Evolutionary conservation across 1,140 invertebrate species (phyloP).

Genomic region (Lepidurus couesii): DNA sequence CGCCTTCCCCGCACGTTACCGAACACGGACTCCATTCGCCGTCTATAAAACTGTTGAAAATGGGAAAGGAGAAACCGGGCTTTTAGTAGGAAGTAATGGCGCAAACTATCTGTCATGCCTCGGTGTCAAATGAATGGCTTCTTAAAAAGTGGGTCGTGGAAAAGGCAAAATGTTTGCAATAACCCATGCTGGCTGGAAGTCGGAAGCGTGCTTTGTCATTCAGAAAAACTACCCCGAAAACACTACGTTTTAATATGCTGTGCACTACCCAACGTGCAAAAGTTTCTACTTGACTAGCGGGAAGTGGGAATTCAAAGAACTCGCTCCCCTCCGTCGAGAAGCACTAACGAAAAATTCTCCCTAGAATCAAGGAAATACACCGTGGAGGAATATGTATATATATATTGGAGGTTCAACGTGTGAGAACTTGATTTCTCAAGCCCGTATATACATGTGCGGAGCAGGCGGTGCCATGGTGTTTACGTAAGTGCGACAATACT

Average conservation of each 20-base stretch:
- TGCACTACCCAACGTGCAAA: constrained; percentile 21
- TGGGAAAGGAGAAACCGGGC: not conserved
- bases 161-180: constrained; percentile 10
- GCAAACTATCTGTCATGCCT: not conserved
- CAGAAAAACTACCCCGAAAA: not conserved
- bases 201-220: not conserved
- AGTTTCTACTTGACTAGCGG: not conserved
- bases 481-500: constrained; percentile 25
- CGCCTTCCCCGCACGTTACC: constrained; percentile 80
- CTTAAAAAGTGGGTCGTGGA: not conserved
- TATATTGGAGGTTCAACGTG: not conserved
- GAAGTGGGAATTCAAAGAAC: not conserved
- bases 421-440: not conserved
- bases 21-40: constrained; percentile 83
- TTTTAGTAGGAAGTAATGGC: not conserved
- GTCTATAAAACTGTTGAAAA: constrained; percentile 57
- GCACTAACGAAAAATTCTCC: too few relatives aligned
- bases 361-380: too few relatives aligned
- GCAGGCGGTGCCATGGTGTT: constrained; percentile 26
- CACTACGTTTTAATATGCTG: not conserved
- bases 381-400: not conserved
- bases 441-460: constrained; percentile 16
- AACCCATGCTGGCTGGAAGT: constrained; percentile 1
- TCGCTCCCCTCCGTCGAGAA: not conserved
- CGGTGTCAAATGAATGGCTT: not conserved